Conservation (phyloP, 2,797 vertebrate species). For the Leuciscus waleckii region DNA sequence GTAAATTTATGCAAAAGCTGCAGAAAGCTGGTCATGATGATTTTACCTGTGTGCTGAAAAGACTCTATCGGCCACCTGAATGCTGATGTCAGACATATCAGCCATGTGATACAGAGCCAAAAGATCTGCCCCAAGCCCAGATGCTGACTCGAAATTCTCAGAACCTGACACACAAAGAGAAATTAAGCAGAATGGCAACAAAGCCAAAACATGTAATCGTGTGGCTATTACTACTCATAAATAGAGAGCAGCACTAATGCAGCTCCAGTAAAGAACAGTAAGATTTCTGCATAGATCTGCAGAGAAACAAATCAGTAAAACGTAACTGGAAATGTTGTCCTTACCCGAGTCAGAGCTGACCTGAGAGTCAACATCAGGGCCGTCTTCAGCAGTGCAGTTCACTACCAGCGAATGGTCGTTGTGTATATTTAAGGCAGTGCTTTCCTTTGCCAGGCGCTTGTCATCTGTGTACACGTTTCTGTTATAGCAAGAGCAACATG, state of each 20-base stretch:
- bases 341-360: constrained; percentile 68
- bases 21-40: neutral
- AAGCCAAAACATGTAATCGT: neutral
- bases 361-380: constrained; percentile 49
- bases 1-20: neutral
- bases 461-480: constrained; percentile 76
- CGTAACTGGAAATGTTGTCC: constrained; percentile 37
- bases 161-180: constrained; percentile 53
- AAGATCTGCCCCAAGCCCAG: constrained; percentile 87
- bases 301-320: constrained; percentile 62
- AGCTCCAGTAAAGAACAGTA: constrained; percentile 21
- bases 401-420: constrained; percentile 9
- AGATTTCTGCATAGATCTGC: constrained; percentile 31
- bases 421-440: constrained; percentile 24
- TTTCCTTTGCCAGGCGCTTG: constrained; percentile 62
- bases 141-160: constrained; percentile 80
- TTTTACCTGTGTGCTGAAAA: constrained; percentile 92
- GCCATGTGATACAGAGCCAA: constrained; percentile 83
- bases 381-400: constrained; percentile 33
- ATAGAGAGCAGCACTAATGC: neutral
- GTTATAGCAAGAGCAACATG: neutral
- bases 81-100: constrained; percentile 86
- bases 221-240: neutral
- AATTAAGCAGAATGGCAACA: neutral
- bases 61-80: constrained; percentile 84